Evolutionary conservation across 2,113 vertebrate species (phyloP), one percentile per base, ranked within the genome.

Genomic region (Urocitellus parryii): DNA sequence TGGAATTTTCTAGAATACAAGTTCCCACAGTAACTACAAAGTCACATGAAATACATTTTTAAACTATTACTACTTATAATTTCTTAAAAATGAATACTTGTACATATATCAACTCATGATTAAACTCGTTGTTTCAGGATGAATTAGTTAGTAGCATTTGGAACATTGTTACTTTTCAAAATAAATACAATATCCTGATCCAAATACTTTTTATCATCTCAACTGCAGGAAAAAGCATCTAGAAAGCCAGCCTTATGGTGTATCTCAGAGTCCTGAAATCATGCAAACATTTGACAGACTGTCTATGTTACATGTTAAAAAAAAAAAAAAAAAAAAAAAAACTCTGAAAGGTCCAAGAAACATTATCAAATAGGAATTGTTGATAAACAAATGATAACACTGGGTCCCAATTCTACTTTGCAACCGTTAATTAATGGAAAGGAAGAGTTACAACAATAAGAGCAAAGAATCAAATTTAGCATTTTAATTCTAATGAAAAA

Each of bases 21-120:
- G 27, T 96, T 90, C 84, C 72, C 65, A 95, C 88, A 91, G 81
- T 51, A 94, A 96, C 37, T 92, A 27, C 48, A 88, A 92, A 92
- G 92, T 74, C 17, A 82, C 74, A 68, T 70, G 45, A 39, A 76
- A 80, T 37, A 25, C 0, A 70, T 53, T 14, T 87, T 92, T 45
- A 93, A 45, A 74, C 27, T 65, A 72, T 74, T 86, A 77, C 18
- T n/a, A 83, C 16, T 83, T 24, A 83, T 90, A 87, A 58, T 90
- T 87, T 92, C 10, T 92, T 13, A 91, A 88, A 81, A 56, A 48
- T 63, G 37, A 80, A 48, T 72, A 77, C 4, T 51, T 42, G 29
- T 56, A 84, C 88, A 88, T 87, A 92, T 51, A 70, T 89, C 34
- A 90, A 80, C 22, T 74, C 53, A 79, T 82, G 13, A 93, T 88